These are phyloP conservation scores for Meriones unguiculatus DNA, from an alignment of 2,113 vertebrate species.

Conservation along the genomic window DNA sequence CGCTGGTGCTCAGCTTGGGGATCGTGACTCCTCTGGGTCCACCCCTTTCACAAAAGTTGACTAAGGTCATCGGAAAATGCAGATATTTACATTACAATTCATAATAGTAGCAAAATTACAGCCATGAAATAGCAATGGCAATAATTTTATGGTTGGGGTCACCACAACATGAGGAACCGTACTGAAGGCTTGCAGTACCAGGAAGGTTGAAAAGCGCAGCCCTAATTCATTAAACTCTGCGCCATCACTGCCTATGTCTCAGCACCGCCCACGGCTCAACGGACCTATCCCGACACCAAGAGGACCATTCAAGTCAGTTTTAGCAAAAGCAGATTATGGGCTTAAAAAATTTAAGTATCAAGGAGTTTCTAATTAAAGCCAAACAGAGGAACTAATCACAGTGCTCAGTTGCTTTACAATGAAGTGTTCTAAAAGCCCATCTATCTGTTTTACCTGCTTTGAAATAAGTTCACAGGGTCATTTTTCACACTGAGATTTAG, in stretches of 20 bases:
- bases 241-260: neutral
- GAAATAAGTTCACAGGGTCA: neutral
- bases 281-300: neutral
- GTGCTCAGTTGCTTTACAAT: neutral
- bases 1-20: neutral
- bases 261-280: neutral
- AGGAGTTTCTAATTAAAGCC: neutral
- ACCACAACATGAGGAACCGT: neutral
- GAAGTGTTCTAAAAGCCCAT: neutral
- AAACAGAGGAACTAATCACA: slow-evolving; percentile 10
- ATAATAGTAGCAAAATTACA: neutral
- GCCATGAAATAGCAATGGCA: neutral
- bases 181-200: neutral
- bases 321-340: neutral
- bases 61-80: neutral
- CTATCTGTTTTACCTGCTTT: neutral
- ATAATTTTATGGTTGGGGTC: neutral
- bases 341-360: slow-evolving; percentile 15
- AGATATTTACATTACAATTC: neutral
- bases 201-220: neutral
- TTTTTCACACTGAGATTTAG: slow-evolving; percentile 20
- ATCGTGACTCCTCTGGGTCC: neutral
- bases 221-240: neutral
- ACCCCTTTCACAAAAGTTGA: neutral
- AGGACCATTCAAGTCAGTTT: neutral